Evolutionary conservation across 2,797 vertebrate genomes (phyloP), one percentile per base, ranked within the genome.

Genomic region (Acridotheres tristis): DNA sequence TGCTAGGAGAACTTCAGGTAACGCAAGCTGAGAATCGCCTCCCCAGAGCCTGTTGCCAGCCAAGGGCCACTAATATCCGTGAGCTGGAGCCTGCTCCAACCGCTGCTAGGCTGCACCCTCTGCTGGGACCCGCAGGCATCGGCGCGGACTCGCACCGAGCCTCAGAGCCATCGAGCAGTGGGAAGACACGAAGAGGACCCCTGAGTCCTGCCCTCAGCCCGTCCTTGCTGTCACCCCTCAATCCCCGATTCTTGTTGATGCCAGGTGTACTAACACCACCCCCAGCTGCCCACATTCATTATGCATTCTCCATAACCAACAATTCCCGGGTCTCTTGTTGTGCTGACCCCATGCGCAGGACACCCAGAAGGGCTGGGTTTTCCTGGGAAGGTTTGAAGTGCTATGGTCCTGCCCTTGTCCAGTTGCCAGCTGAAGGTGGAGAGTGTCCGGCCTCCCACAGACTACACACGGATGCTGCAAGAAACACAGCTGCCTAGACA

Each of bases 51-150:
- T 26, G 42, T 29, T 25, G 29, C 42, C 34, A 13, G 34, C 54
- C 57, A 26, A 34, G 72, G 22, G 25, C 67, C 72, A 36, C 57
- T 29, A 0, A 16, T 1, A 29, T 74, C 29, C 53, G 54, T 73
- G 2, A 4, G 25, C 53, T 30, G 67, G 48, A 90, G 61, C 25
- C 71, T 9, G 54, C 61, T 83, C n/a, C 93, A 95, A 94, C 16
- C n/a, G 89, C 93, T 95, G 90, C 91, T 71, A 17, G 85, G 96
- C 88, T 95, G 95, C 96, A 88, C 96, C 96, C 96, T 93, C 97
- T 97, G 90, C 93, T 94, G 97, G 96, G 87, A 67, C 29, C 74
- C 30, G 32, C 54, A 20, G 85, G 96, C 91, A 96, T 90, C 48
- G 88, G 85, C 96, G 27, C 81, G 25, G 65, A 43, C 45, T 57